phyloP scores from a whole-genome alignment of 2,113 vertebrate species.

The Telmatochromis brichardi region DNA sequence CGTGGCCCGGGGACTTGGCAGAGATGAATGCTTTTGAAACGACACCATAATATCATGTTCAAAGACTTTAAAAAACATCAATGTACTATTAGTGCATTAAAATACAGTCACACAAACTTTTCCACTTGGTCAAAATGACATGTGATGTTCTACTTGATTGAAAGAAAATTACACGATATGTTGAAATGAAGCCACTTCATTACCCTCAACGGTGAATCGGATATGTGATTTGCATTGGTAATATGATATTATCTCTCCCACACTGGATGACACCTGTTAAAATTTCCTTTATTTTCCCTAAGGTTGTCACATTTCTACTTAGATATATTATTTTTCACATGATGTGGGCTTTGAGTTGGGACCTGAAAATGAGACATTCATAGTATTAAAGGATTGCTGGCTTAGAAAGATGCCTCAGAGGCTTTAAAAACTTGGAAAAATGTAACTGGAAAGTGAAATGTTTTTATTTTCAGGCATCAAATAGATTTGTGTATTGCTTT shows the following conservation, averaged over 20 bases:
- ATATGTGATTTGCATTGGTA: neutral
- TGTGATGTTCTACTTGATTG: neutral
- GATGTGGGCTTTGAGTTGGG: neutral
- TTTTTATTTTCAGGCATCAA: neutral
- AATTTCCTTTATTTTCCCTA: neutral
- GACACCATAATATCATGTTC: neutral
- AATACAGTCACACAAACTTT: neutral
- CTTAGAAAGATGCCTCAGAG: neutral
- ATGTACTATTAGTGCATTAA: neutral
- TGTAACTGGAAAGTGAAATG: neutral
- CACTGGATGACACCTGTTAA: neutral
- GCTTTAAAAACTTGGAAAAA: neutral
- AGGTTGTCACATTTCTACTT: neutral
- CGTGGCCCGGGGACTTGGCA: neutral
- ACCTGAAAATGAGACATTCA: neutral
- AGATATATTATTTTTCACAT: neutral
- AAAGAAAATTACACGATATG: neutral
- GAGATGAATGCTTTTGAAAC: constrained; percentile 3
- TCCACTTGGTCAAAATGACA: neutral
- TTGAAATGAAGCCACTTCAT: neutral
- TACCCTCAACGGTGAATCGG: neutral
- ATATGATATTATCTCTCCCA: neutral
- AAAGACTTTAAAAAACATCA: neutral
- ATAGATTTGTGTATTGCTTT: neutral
- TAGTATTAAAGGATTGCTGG: neutral